A percentile compares a stretch with the other conserved stretches of the same genome.
phyloP scores from a whole-genome alignment of 2,113 vertebrate species.

The Onychostoma macrolepis region DNA sequence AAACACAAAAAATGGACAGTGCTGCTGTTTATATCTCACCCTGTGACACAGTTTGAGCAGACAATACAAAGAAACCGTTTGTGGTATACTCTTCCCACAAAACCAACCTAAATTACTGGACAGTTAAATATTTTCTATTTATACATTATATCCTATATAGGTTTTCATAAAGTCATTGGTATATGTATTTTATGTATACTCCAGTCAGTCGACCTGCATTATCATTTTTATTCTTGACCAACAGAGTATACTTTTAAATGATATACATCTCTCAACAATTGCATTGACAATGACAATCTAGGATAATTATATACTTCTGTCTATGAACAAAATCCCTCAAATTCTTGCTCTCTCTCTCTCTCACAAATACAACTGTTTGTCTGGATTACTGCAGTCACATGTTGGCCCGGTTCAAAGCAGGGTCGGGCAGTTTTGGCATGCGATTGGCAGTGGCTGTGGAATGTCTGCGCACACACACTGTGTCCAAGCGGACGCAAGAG shows the following conservation, averaged over 20 bases:
- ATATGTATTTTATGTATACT: background rate
- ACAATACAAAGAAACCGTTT: constrained; percentile 15
- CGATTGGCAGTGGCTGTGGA: constrained; percentile 61
- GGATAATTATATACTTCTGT: background rate
- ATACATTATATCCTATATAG: background rate
- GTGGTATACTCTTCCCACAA: background rate
- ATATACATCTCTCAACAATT: background rate
- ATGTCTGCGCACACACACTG: constrained; percentile 58
- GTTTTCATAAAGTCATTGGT: background rate
- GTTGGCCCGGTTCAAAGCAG: constrained; percentile 68
- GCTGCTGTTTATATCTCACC: constrained; percentile 8
- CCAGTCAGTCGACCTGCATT: background rate
- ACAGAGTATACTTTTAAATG: background rate
- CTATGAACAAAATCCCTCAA: background rate
- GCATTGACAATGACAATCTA: background rate
- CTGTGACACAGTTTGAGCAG: constrained; percentile 4
- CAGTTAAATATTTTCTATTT: background rate
- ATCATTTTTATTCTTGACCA: background rate
- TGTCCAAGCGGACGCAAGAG: constrained; percentile 10
- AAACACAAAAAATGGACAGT: constrained; percentile 21
- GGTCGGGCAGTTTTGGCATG: constrained; percentile 66
- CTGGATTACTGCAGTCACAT: constrained; percentile 68
- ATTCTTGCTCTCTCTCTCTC: background rate
- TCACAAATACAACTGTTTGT: constrained; percentile 55
- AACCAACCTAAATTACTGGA: background rate